Evolutionary conservation across 2,888 invertebrate genomes (phyloP).

Genomic region (Scaptodrosophila latifasciaeformis): DNA sequence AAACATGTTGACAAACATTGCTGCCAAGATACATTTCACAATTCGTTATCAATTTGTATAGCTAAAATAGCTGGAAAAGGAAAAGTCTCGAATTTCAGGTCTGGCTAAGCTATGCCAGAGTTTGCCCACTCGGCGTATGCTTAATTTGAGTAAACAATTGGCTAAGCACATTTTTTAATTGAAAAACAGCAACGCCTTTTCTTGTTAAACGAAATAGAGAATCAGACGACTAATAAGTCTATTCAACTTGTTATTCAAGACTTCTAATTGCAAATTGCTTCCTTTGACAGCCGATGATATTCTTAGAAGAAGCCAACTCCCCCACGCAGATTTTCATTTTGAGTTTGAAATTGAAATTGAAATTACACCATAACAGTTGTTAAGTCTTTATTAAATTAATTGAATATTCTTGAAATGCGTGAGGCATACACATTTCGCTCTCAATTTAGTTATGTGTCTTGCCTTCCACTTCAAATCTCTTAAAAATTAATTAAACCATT

Average conservation of each 20-base stretch:
- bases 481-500: conserved; percentile 12
- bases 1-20: conserved; percentile 7
- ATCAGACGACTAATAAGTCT: not conserved
- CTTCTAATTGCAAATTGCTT: too few relatives aligned
- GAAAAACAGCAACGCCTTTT: not conserved
- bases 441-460: conserved; percentile 3
- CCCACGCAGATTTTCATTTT: too few relatives aligned
- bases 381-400: conserved; percentile 63
- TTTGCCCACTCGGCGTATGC: not conserved
- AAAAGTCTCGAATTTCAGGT: not conserved
- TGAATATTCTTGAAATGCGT: conserved; percentile 47
- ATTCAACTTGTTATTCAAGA: not conserved
- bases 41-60: too few relatives aligned
- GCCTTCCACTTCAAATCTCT: conserved; percentile 5
- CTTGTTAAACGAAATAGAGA: not conserved
- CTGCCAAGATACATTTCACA: not conserved
- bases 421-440: conserved; percentile 15
- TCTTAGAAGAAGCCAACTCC: too few relatives aligned
- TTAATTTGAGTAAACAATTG: too few relatives aligned
- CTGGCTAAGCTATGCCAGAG: not conserved
- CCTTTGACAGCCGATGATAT: too few relatives aligned
- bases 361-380: conserved; percentile 55
- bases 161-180: too few relatives aligned
- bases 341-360: conserved; percentile 3
- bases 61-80: too few relatives aligned